These are phyloP conservation scores for Cotesia congregata DNA, from an alignment of 2,888 invertebrate species.

Conservation along the genomic window DNA sequence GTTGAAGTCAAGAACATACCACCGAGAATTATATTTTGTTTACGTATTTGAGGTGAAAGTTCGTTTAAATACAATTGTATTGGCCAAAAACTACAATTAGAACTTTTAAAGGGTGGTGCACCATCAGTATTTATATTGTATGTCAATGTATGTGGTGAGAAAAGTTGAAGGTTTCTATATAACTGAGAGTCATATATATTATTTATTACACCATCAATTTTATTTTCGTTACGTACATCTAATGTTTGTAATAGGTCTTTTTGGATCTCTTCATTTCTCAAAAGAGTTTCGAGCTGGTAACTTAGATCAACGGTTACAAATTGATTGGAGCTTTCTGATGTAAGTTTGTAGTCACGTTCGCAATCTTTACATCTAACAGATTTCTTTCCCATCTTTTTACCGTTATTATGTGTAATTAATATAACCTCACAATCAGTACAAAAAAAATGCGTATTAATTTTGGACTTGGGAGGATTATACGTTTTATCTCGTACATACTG, in stretches of 20 bases:
- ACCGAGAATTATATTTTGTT: slow-evolving; percentile 38
- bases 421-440: slow-evolving; percentile 40
- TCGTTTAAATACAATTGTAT: slow-evolving; percentile 44
- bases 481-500: slow-evolving; percentile 37
- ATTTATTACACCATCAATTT: slow-evolving; percentile 12
- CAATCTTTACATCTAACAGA: slow-evolving; percentile 21
- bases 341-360: slow-evolving; percentile 3
- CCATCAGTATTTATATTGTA: slow-evolving; percentile 34
- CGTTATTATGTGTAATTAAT: slow-evolving; percentile 29
- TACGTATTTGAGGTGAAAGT: slow-evolving; percentile 37
- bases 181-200: slow-evolving; percentile 25
- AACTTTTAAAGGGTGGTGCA: slow-evolving; percentile 35
- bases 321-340: slow-evolving; percentile 20
- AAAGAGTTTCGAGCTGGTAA: slow-evolving; percentile 36
- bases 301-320: slow-evolving; percentile 35
- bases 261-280: slow-evolving; percentile 24
- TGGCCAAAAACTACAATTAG: slow-evolving; percentile 41
- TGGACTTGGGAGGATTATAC: slow-evolving; percentile 39
- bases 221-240: not conserved
- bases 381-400: not conserved
- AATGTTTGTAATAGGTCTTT: slow-evolving; percentile 16
- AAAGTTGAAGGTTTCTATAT: slow-evolving; percentile 22
- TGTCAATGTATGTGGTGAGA: not conserved
- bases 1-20: slow-evolving; percentile 38
- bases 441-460: slow-evolving; percentile 41